These are phyloP conservation scores for Argyresthia goedartella DNA, from an alignment of 2,888 invertebrate species.

Conservation along the genomic window DNA sequence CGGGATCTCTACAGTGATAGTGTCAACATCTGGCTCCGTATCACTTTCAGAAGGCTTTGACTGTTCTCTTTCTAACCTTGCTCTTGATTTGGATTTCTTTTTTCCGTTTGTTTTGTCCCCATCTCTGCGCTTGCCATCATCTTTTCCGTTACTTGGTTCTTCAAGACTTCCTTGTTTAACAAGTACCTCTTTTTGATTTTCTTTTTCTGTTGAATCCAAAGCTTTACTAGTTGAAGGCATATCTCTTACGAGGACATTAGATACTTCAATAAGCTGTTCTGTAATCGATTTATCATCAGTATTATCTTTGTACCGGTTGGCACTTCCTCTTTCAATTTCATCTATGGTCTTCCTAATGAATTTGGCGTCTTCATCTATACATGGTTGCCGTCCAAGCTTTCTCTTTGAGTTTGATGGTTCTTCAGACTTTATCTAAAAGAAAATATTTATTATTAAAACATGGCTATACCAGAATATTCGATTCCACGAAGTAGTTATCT, in stretches of 20 bases:
- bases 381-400: constrained; percentile 45
- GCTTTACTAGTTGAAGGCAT: constrained; percentile 30
- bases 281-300: constrained; percentile 12
- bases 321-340: constrained; percentile 58
- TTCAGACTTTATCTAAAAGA: background rate
- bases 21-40: constrained; percentile 57
- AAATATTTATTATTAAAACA: background rate
- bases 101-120: constrained; percentile 48
- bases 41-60: constrained; percentile 65
- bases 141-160: constrained; percentile 18
- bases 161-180: constrained; percentile 30
- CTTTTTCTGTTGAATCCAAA: constrained; percentile 10
- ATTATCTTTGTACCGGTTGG: constrained; percentile 31
- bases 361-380: constrained; percentile 60
- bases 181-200: constrained; percentile 8
- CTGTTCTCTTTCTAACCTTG: constrained; percentile 58
- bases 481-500: no score
- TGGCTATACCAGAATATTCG: no score
- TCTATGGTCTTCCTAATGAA: constrained; percentile 60
- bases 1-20: constrained; percentile 64
- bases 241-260: constrained; percentile 15
- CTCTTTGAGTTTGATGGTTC: background rate
- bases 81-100: constrained; percentile 58
- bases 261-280: constrained; percentile 13
- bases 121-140: constrained; percentile 23